Percentiles rank a stretch among this genome's conserved stretches.
Conservation (phyloP, 2,113 vertebrate genomes). For the Cairina moschata region DNA sequence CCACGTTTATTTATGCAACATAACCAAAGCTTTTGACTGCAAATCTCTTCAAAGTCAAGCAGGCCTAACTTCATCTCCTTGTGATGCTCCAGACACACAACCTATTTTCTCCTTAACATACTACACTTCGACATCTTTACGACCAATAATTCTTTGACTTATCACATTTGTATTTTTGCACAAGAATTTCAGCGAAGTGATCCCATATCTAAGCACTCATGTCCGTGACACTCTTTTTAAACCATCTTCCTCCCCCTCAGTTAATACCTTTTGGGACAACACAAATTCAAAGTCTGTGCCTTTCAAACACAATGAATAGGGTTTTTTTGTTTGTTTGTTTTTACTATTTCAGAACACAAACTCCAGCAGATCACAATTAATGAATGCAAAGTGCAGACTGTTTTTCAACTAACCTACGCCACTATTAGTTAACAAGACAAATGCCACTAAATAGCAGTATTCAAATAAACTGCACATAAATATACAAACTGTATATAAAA, state of each 20-base stretch:
- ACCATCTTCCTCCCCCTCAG: background rate
- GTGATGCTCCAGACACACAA: accelerated
- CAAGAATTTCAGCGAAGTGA: background rate
- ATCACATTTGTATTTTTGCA: background rate
- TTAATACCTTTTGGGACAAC: background rate
- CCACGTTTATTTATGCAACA: background rate
- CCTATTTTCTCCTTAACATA: background rate
- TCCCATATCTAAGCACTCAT: too few species aligned
- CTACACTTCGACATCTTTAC: background rate
- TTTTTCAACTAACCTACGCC: background rate
- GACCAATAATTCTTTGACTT: background rate
- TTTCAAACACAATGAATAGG: accelerated
- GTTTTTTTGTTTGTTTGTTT: background rate
- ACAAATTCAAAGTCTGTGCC: background rate
- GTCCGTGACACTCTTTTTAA: background rate
- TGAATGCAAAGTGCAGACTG: background rate
- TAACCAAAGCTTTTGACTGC: background rate
- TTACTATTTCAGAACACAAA: background rate
- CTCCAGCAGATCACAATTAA: background rate
- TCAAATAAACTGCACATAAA: too few species aligned
- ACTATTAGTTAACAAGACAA: background rate
- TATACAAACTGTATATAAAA: too few species aligned
- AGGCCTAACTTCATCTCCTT: background rate
- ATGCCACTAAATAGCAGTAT: background rate
- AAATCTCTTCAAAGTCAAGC: background rate